These are phyloP conservation scores for Lasiurus borealis DNA, from an alignment of 2,113 vertebrate species.

Conservation along the genomic window DNA sequence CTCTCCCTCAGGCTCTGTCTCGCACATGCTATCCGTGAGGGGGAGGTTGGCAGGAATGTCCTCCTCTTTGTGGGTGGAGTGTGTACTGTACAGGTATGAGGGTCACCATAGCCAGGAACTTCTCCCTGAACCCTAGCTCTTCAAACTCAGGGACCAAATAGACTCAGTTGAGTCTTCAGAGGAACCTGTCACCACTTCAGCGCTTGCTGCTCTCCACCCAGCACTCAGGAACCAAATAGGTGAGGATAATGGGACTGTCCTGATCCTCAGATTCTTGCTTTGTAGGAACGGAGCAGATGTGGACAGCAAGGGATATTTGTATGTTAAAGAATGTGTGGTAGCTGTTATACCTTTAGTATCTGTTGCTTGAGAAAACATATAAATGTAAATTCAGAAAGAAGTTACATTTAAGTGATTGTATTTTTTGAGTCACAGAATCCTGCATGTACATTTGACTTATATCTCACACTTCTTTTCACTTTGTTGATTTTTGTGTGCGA, in stretches of 20 bases:
- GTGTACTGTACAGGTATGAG: accelerated
- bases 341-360: not conserved
- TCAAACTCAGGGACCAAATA: not conserved
- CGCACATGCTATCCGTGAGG: no score
- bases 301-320: not conserved
- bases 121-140: not conserved
- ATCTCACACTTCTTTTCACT: not conserved
- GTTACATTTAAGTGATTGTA: not conserved
- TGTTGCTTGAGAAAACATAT: not conserved
- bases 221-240: not conserved
- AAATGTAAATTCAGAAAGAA: not conserved
- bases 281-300: not conserved
- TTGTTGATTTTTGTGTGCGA: not conserved
- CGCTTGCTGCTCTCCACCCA: not conserved
- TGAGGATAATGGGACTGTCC: not conserved
- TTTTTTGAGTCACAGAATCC: not conserved
- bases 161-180: not conserved
- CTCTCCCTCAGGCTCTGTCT: not conserved
- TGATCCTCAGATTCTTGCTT: not conserved
- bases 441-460: not conserved
- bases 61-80: no score
- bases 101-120: not conserved
- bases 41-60: not conserved
- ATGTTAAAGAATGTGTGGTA: not conserved
- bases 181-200: not conserved